A percentile compares a stretch with the other conserved stretches of the same genome.
Evolutionary conservation across 2,113 vertebrate genomes (phyloP).

Genomic region (Laticauda laticaudata): DNA sequence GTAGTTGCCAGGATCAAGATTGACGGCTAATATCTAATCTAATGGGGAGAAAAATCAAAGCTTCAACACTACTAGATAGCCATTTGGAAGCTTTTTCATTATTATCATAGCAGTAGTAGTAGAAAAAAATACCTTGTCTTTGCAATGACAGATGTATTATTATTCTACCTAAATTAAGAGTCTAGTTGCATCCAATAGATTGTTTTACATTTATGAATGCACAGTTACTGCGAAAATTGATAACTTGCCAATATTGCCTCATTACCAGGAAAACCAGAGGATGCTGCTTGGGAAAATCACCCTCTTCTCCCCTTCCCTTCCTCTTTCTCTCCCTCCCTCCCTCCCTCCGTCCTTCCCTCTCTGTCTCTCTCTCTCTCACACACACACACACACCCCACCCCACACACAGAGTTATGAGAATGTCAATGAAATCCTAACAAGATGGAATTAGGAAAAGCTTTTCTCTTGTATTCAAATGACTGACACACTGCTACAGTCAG

Average conservation of each 20-base stretch:
- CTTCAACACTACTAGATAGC: neutral
- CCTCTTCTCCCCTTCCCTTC: too few relatives aligned
- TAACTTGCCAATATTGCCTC: neutral
- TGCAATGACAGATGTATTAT: neutral
- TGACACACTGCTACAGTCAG: constrained; percentile 21
- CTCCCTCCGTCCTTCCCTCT: too few relatives aligned
- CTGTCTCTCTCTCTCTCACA: neutral
- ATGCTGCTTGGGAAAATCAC: neutral
- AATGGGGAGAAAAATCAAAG: neutral
- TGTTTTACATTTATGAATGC: neutral
- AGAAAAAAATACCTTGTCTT: neutral
- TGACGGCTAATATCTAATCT: neutral
- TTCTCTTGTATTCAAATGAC: neutral
- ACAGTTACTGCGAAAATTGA: neutral
- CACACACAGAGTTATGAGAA: neutral
- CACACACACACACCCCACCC: neutral
- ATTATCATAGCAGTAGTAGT: neutral
- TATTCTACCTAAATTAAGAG: neutral
- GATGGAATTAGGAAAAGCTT: neutral
- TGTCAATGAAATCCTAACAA: neutral
- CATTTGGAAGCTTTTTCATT: neutral
- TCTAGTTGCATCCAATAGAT: neutral
- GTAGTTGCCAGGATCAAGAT: neutral
- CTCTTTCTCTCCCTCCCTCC: too few relatives aligned
- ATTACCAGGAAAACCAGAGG: neutral